Conservation (phyloP, 2,888 invertebrate genomes). For the Latrodectus hesperus region DNA sequence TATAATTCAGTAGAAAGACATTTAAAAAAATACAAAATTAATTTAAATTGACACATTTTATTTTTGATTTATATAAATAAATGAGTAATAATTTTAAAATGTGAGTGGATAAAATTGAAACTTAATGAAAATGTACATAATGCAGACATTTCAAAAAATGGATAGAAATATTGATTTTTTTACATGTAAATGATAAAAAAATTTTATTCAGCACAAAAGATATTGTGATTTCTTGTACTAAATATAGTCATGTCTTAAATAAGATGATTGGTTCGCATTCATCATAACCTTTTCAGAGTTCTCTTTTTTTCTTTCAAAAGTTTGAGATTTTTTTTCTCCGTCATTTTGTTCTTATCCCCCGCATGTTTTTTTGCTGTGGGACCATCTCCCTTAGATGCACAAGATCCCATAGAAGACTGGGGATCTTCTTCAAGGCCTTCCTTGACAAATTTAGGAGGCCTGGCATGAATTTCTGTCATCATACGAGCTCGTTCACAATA, state of each 20-base stretch:
- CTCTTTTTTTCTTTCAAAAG: slow-evolving; percentile 88
- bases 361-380: slow-evolving; percentile 90
- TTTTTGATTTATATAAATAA: background rate
- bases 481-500: slow-evolving; percentile 91
- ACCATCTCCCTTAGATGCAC: slow-evolving; percentile 78
- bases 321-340: slow-evolving; percentile 79
- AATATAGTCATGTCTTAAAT: slow-evolving; percentile 30
- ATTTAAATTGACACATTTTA: no score
- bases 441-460: slow-evolving; percentile 71
- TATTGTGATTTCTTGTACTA: slow-evolving; percentile 55
- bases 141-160: slow-evolving; percentile 61
- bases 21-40: no score
- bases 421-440: slow-evolving; percentile 62
- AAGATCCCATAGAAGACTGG: slow-evolving; percentile 73
- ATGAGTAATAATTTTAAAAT: background rate
- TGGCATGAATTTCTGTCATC: slow-evolving; percentile 93
- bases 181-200: slow-evolving; percentile 24
- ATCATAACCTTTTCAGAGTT: slow-evolving; percentile 89
- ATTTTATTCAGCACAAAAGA: slow-evolving; percentile 43
- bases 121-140: slow-evolving; percentile 68
- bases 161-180: slow-evolving; percentile 62
- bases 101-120: slow-evolving; percentile 42
- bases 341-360: slow-evolving; percentile 82
- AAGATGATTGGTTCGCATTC: slow-evolving; percentile 30
- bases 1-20: no score